Conservation (phyloP, 1,140 invertebrate species). For the Listronotus oregonensis region DNA sequence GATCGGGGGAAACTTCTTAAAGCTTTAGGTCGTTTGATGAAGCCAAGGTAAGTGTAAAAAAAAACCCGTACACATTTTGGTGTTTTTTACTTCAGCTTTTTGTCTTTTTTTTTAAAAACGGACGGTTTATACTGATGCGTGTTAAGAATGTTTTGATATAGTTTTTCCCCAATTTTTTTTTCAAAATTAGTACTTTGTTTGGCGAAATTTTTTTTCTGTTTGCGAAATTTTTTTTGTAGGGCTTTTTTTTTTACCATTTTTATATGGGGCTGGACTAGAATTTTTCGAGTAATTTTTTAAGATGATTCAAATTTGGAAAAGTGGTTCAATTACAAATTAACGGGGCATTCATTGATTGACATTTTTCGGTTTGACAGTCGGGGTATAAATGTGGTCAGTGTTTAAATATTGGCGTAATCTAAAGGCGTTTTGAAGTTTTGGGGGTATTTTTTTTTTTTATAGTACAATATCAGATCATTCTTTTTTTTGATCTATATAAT, state of each 20-base stretch:
- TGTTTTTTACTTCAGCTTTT: not conserved
- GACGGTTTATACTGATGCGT: not conserved
- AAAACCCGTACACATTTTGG: not conserved
- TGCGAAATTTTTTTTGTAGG: not conserved
- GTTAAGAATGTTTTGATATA: slow-evolving; percentile 10
- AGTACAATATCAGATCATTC: too few species aligned
- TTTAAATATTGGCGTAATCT: not conserved
- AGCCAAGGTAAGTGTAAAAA: slow-evolving; percentile 86
- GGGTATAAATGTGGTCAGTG: not conserved
- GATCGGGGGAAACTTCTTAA: slow-evolving; percentile 99
- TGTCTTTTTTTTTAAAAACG: slow-evolving; percentile 11
- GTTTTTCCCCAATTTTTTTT: not conserved
- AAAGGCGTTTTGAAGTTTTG: too few species aligned
- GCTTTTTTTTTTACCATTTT: slow-evolving; percentile 1
- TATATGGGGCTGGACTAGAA: not conserved
- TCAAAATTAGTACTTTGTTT: slow-evolving; percentile 7
- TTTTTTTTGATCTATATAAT: too few species aligned
- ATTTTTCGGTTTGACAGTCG: too few species aligned
- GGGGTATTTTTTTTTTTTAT: too few species aligned
- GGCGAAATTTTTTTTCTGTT: slow-evolving; percentile 8
- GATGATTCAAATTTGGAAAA: too few species aligned
- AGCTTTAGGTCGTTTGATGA: slow-evolving; percentile 98
- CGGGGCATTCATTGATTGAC: too few species aligned
- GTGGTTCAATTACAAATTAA: too few species aligned
- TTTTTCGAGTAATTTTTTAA: too few species aligned